phyloP scores from a whole-genome alignment of 2,113 vertebrate genomes.

The Perognathus longimembris region DNA sequence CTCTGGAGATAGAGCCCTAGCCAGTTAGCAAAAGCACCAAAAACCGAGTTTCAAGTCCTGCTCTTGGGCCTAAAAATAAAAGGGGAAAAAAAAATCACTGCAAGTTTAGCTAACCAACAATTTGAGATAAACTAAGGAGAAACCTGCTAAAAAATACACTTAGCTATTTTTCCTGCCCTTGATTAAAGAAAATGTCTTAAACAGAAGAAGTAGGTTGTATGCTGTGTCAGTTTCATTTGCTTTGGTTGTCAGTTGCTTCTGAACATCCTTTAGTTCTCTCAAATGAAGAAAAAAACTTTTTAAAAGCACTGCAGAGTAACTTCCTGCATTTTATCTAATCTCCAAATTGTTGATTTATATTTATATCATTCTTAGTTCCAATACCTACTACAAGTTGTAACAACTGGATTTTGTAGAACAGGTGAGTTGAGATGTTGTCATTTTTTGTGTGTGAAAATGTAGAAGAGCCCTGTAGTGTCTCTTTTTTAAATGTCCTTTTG shows the following conservation, averaged over 20 bases:
- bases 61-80: too few species aligned
- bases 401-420: constrained; percentile 55
- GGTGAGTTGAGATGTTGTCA: constrained; percentile 45
- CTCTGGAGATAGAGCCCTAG: too few species aligned
- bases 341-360: constrained; percentile 41
- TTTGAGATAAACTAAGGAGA: not conserved
- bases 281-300: not conserved
- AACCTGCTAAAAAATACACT: not conserved
- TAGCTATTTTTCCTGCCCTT: not conserved
- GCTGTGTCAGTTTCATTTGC: accelerated
- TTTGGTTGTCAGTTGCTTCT: not conserved
- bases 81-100: not conserved
- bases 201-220: accelerated
- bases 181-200: not conserved
- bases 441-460: not conserved
- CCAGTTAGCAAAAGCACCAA: too few species aligned
- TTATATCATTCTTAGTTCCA: constrained; percentile 56
- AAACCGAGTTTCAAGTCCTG: too few species aligned
- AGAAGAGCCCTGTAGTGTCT: constrained; percentile 8
- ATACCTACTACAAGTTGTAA: constrained; percentile 54
- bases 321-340: not conserved
- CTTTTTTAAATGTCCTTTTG: constrained; percentile 1
- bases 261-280: not conserved
- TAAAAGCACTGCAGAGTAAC: not conserved
- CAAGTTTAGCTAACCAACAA: not conserved